Evolutionary conservation across 2,888 invertebrate genomes (phyloP).

Genomic region (Nematopogon swammerdamellus): DNA sequence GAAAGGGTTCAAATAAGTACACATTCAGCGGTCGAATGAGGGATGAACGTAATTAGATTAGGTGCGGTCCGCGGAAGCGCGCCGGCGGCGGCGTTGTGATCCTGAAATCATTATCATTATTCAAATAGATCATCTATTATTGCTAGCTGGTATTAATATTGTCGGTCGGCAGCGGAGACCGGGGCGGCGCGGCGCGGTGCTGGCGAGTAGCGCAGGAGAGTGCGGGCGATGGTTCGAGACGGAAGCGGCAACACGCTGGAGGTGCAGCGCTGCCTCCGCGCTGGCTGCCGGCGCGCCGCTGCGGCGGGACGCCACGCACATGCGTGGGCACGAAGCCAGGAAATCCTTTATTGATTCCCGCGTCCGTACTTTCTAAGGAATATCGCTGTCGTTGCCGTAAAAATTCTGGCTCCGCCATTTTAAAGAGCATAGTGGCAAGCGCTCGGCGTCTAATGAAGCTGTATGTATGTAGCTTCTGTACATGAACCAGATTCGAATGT

Average conservation of each 20-base stretch:
- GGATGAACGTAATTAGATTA: neutral
- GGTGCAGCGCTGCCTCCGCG: slow-evolving; percentile 10
- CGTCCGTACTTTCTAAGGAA: slow-evolving; percentile 51
- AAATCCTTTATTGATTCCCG: slow-evolving; percentile 58
- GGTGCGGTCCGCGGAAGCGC: neutral
- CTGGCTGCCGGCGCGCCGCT: slow-evolving; percentile 8
- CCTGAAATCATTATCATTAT: no score
- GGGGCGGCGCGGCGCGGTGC: no score
- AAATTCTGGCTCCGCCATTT: slow-evolving; percentile 34
- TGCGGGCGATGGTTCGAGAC: no score
- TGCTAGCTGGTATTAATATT: no score
- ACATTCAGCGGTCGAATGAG: neutral
- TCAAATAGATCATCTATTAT: no score
- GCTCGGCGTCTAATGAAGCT: neutral
- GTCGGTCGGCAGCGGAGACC: no score
- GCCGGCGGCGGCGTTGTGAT: no score
- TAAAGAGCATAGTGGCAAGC: slow-evolving; percentile 20
- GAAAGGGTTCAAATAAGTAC: neutral
- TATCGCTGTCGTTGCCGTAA: slow-evolving; percentile 47
- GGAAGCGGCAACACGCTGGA: neutral
- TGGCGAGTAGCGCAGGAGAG: no score
- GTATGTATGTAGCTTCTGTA: slow-evolving; percentile 4
- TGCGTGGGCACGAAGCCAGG: slow-evolving; percentile 55
- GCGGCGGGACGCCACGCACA: slow-evolving; percentile 37
- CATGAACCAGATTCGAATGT: no score